Evolutionary conservation across 2,113 vertebrate species (phyloP), one percentile per base, ranked within the genome.

Genomic region (Malaclemys terrapin): DNA sequence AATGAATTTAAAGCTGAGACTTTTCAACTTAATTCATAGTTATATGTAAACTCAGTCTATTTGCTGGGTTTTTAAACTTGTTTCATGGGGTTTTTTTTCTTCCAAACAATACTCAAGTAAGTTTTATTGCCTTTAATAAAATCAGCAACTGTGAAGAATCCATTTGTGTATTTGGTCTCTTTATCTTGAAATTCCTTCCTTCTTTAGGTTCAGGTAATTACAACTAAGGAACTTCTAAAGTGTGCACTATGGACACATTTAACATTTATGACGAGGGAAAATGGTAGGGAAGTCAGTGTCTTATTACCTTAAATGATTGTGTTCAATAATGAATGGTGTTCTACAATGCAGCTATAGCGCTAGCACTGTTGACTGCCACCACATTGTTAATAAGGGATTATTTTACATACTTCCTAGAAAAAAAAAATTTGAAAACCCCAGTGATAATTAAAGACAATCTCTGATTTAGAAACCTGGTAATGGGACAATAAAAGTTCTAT

Each of bases 391-490:
- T 42, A 94, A 57, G 8, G 19, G 92, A 93, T 65, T 50, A 72
- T 78, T 9, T 91, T 82, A 86, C 12, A 47, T 14, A 20, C 78
- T 65, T 57, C 53, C 35, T 42, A 20, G 5, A 20, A 24, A 69
- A 87, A 88, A 45, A 84, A 52, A 49, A 42, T 42, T 20, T 62
- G 17, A 95, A 92, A 84, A 0, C 20, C 49, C 38, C 65, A n/a
- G 4, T 57, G 52, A 81, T 95, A 95, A 94, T 84, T 97, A 93
- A 96, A 96, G 47, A 90, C 59, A 92, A 76, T 10, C 14, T n/a
- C 31, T 62, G 65, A 88, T 93, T 95, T 87, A 89, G 82, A 95
- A 95, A 72, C 53, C 78, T 94, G 88, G 86, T 65, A 94, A 87
- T 75, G 25, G 57, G 53, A 93, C 83, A 96, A 80, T 79, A 95